Base-by-base conservation (phyloP, 2,888 invertebrate species). In the Pandemis corylana region DNA sequence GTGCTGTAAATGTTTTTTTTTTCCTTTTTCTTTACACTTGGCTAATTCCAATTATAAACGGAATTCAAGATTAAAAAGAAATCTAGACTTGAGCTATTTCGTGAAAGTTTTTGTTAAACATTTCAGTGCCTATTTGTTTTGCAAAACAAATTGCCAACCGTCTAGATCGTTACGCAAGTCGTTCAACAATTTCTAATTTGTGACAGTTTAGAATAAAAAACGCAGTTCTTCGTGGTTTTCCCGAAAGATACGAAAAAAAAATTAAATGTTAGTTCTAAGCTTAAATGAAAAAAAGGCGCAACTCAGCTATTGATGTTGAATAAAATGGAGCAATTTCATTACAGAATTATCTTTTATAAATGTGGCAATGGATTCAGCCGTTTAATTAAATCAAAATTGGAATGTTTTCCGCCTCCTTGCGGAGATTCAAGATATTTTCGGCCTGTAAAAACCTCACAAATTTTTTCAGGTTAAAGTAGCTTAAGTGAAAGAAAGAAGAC, bases 41-140 rank as follows among this genome's bases (percentile, higher is more conserved):
- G 12, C 44, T 41, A 61, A 56, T 15, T 28, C 53, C n/a, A 42
- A 66, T 51, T 6, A 62, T n/a, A 15, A 13, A 15, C 65, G 20
- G n/a, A 12, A 56, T 61, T 65, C 49, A 15, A 66, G 59, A 75
- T 62, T 62, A 20, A 71, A 75, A 75, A 69, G 65, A 70, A 62
- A 70, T 15, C 51, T 62, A 71, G 66, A 74, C 70, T 75, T 44
- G 13, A 65, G 61, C 56, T 42, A 65, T 61, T 59, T 61, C 51
- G 69, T 51, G 56, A 46, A 64, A 74, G 61, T 74, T 71, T 75
- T 75, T 75, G 66, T 41, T 66, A 46, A 53, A 41, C 42, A 70
- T 75, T 71, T 70, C 70, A 67, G 44, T 28, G 62, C 13, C 6
- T 51, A 51, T 9, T 71, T 46, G 56, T 71, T 75, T 75, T 67